phyloP scores from a whole-genome alignment of 2,113 vertebrate species.

The Pipra filicauda region DNA sequence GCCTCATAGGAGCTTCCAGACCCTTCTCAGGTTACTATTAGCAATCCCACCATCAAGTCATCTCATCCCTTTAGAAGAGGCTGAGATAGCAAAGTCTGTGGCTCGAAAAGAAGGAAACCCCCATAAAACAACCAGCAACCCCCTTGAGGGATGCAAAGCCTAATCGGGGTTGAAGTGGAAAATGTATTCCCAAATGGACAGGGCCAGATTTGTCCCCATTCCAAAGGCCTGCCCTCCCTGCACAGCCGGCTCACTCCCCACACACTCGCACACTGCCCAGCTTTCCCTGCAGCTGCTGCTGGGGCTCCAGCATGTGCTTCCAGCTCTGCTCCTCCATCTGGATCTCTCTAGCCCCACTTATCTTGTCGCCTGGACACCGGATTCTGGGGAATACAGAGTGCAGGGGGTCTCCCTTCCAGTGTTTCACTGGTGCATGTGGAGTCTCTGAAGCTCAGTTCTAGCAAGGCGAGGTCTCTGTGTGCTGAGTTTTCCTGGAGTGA shows the following conservation, averaged over 20 bases:
- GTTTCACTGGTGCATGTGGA: neutral
- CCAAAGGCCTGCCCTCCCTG: neutral
- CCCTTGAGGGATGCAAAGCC: neutral
- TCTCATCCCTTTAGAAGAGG: neutral
- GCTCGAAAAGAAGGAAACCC: neutral
- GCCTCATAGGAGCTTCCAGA: neutral
- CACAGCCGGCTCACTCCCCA: neutral
- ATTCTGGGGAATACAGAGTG: neutral
- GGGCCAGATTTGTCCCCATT: neutral
- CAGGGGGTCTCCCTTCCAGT: neutral
- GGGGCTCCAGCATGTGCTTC: neutral
- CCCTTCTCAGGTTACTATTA: neutral
- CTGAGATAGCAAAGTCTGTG: neutral
- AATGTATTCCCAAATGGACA: constrained; percentile 27
- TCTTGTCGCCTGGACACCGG: neutral
- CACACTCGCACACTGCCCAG: neutral
- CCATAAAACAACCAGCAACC: neutral
- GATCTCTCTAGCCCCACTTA: neutral
- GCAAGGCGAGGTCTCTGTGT: accelerated
- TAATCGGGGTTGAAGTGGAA: neutral
- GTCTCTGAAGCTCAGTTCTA: neutral
- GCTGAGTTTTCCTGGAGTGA: neutral
- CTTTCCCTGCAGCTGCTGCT: neutral
- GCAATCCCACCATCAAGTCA: neutral
- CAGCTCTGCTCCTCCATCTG: neutral